phyloP scores from a whole-genome alignment of 2,888 invertebrate genomes.

The Carcina quercana region DNA sequence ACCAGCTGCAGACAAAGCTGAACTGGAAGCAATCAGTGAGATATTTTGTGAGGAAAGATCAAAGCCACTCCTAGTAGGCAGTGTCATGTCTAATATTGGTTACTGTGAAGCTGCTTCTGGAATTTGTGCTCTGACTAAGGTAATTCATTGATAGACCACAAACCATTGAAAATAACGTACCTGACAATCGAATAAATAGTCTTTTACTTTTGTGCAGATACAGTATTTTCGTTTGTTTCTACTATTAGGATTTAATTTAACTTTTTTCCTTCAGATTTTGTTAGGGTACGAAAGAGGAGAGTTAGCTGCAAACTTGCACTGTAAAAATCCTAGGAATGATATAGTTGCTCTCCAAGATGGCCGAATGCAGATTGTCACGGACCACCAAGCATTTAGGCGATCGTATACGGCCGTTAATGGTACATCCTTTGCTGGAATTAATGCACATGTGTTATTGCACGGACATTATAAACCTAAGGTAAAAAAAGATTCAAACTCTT shows the following conservation, averaged over 20 bases:
- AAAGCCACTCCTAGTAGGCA: slow-evolving; percentile 64
- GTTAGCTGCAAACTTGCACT: slow-evolving; percentile 38
- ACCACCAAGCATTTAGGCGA: slow-evolving; percentile 27
- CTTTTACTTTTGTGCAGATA: no score
- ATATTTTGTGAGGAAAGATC: slow-evolving; percentile 60
- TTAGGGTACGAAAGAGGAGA: slow-evolving; percentile 34
- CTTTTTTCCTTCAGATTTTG: slow-evolving; percentile 24
- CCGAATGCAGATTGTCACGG: slow-evolving; percentile 28
- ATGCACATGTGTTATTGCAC: slow-evolving; percentile 42
- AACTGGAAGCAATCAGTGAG: slow-evolving; percentile 74
- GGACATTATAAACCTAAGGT: slow-evolving; percentile 48
- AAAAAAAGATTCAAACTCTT: no score
- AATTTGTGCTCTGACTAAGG: slow-evolving; percentile 73
- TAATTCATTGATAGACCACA: no score
- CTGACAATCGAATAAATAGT: no score
- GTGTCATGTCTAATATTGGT: slow-evolving; percentile 52
- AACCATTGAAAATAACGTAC: no score
- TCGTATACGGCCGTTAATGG: slow-evolving; percentile 50
- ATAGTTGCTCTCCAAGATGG: slow-evolving; percentile 26
- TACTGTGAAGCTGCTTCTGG: slow-evolving; percentile 44
- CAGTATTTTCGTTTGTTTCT: no score
- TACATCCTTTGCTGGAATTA: slow-evolving; percentile 44
- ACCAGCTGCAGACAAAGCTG: slow-evolving; percentile 75
- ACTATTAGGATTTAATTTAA: neutral
- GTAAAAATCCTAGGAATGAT: slow-evolving; percentile 24